Evolutionary conservation across 2,797 vertebrate genomes (phyloP).

Genomic region (Semaprochilodus insignis): DNA sequence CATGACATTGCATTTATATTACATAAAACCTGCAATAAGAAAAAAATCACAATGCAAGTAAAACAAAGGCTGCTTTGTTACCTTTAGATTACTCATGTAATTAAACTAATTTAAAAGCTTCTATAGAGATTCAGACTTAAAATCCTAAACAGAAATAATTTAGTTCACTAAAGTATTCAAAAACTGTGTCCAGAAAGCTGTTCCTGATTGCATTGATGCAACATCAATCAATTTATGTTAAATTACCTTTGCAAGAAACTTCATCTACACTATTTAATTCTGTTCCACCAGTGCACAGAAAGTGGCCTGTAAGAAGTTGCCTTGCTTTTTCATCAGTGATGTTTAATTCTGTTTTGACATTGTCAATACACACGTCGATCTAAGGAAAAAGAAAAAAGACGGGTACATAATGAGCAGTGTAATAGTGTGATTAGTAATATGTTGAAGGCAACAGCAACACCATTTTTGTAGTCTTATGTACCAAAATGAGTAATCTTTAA

Average conservation of each 20-base stretch:
- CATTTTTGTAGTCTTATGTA: too few species aligned
- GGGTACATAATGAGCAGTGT: too few species aligned
- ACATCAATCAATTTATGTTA: background rate
- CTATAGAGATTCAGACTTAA: too few species aligned
- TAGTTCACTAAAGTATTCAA: too few species aligned
- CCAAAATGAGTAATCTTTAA: too few species aligned
- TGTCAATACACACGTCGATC: conserved; percentile 56
- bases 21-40: too few species aligned
- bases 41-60: background rate
- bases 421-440: background rate
- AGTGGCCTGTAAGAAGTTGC: conserved; percentile 50
- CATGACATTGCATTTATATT: background rate
- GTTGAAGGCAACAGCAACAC: too few species aligned
- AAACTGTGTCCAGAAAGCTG: background rate
- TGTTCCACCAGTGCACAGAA: conserved; percentile 62
- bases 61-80: too few species aligned
- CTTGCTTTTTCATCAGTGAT: conserved; percentile 1
- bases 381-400: conserved; percentile 1
- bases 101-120: too few species aligned
- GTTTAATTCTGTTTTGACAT: conserved; percentile 20
- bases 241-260: conserved; percentile 63
- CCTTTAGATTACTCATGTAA: too few species aligned
- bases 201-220: too few species aligned
- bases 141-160: too few species aligned
- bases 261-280: conserved; percentile 26